Evolutionary conservation across 1,140 invertebrate genomes (phyloP).

Genomic region (Aporrectodea caliginosa): DNA sequence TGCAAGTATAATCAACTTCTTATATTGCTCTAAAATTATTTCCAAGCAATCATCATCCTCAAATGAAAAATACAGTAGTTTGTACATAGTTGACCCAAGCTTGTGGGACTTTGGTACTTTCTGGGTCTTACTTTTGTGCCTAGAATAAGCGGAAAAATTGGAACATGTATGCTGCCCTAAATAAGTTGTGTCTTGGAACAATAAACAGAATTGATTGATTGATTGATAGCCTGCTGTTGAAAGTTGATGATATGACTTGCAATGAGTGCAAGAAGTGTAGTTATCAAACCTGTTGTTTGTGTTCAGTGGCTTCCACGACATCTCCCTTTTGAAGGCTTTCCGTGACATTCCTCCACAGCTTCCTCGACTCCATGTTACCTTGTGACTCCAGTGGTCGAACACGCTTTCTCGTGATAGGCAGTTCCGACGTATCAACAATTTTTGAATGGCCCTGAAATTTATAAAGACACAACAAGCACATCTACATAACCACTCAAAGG

Average conservation of each 20-base stretch:
- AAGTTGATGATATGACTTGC: no score
- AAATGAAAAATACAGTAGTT: no score
- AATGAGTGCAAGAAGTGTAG: no score
- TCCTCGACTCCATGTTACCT: constrained; percentile 8
- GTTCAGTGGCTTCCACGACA: neutral
- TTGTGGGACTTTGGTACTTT: no score
- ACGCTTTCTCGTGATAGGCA: neutral
- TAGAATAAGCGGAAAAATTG: neutral
- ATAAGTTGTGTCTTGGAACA: neutral
- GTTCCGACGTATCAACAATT: neutral
- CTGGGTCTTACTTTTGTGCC: no score
- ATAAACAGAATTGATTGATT: neutral
- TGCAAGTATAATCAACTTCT: no score
- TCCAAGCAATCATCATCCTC: no score
- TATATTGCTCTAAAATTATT: no score
- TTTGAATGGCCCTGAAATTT: constrained; percentile 4
- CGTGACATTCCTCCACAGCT: constrained; percentile 7
- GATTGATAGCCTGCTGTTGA: neutral
- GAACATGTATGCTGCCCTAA: neutral
- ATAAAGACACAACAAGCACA: neutral
- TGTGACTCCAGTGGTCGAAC: neutral
- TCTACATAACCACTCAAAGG: neutral
- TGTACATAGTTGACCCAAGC: no score
- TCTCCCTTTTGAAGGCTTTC: constrained; percentile 8
- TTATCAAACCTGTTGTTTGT: constrained; percentile 9